Evolutionary conservation across 1,140 invertebrate genomes (phyloP).

Genomic region (Protaetia brevitarsis): DNA sequence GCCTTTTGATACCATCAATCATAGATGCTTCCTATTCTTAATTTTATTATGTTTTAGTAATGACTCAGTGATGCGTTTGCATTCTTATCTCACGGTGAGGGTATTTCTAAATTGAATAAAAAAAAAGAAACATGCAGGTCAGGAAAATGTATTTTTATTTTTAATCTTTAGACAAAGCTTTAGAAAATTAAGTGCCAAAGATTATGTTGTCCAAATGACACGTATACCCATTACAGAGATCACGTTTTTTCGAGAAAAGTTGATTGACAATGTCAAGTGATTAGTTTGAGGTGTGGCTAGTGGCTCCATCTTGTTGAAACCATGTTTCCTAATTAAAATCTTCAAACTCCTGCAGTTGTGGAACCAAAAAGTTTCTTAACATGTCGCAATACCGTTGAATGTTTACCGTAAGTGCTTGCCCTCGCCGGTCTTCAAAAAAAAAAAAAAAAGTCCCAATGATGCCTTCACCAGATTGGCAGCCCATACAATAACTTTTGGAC

Average conservation of each 20-base stretch:
- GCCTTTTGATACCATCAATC: no score
- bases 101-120: no score
- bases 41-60: no score
- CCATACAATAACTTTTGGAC: constrained; percentile 26
- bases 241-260: constrained; percentile 34
- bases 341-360: constrained; percentile 33
- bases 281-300: no score
- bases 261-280: constrained; percentile 28
- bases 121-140: no score
- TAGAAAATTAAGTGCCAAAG: constrained; percentile 9
- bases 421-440: constrained; percentile 27
- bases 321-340: constrained; percentile 35
- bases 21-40: no score
- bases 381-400: constrained; percentile 36
- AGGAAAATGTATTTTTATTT: constrained; percentile 7
- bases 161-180: constrained; percentile 4
- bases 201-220: constrained; percentile 13
- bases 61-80: no score
- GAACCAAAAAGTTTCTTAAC: constrained; percentile 35
- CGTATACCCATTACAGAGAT: no score
- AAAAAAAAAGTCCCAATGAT: constrained; percentile 39
- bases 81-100: no score
- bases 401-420: constrained; percentile 37
- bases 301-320: constrained; percentile 39
- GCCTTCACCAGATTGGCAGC: constrained; percentile 27